Evolutionary conservation across 1,140 invertebrate genomes (phyloP), one percentile per base, ranked within the genome.

Genomic region (Hestina assimilis): DNA sequence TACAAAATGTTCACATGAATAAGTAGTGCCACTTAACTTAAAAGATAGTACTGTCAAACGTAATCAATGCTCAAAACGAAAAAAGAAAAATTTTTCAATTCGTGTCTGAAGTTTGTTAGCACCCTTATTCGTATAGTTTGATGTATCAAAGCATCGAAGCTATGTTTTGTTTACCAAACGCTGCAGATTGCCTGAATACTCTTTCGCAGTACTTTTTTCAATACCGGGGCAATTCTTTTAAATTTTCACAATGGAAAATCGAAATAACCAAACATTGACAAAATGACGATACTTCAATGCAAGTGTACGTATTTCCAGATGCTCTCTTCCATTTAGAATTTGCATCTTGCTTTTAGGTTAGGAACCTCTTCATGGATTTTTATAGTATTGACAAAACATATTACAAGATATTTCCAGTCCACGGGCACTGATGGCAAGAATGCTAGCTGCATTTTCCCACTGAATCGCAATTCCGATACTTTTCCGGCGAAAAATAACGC

Each of bases 91-190:
- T 28, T 7, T n/a, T 5, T 14, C n/a, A 7, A 23, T 1, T 23
- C 9, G 28, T 17, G 35, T 41, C 38, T 21, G 14, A 5, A 7
- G 33, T 29, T 4, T 52, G 26, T 42, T 4, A 17, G 4, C 1
- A 8, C 14, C 50, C 50, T 52, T 42, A 51, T 24, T 14, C 8
- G 5, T 38, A 17, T 9, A 38, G 17, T 38, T 38, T 23, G 53
- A 56, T 35, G 28, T 53, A 41, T 48, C 24, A 33, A 42, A 42
- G 54, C 35, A 57, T 48, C 35, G 42, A 33, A 47, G 51, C 38
- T 35, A 60, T 54, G 54, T 63, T 57, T 62, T 58, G 54, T 63
- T 63, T 58, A 52, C 48, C 43, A 50, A 52, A 41, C 48, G 48
- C 28, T 60, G 52, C 58, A 68, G 62, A 63, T 55, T 47, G 43